Evolutionary conservation across 2,888 invertebrate genomes (phyloP).

Genomic region (Homarus gammarus): DNA sequence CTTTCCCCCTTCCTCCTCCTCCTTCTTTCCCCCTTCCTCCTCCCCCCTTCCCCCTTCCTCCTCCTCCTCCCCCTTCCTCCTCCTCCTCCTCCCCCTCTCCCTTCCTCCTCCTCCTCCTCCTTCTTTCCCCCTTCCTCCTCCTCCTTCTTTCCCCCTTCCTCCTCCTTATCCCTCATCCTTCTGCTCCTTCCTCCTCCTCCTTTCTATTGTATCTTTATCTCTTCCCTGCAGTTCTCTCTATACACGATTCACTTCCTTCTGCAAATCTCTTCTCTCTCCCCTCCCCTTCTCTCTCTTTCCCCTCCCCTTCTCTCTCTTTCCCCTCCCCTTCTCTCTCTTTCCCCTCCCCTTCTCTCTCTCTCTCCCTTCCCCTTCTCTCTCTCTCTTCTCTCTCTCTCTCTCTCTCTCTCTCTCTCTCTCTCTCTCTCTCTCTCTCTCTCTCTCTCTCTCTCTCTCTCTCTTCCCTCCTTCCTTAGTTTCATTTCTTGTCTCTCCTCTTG

Average conservation of each 20-base stretch:
- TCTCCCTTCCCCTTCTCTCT: too few species aligned
- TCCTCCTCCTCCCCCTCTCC: constrained; percentile 16
- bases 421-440: too few species aligned
- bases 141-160: background rate
- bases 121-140: background rate
- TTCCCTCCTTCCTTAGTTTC: too few species aligned
- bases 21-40: background rate
- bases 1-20: too few species aligned
- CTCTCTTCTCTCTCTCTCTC: too few species aligned
- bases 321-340: too few species aligned
- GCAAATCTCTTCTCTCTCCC: background rate
- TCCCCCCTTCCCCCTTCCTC: background rate
- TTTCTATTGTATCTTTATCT: background rate
- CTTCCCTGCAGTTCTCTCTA: background rate
- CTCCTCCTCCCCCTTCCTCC: background rate
- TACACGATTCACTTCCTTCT: background rate
- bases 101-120: background rate
- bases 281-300: background rate
- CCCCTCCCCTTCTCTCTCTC: too few species aligned
- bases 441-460: too few species aligned
- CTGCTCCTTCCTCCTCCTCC: background rate
- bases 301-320: too few species aligned
- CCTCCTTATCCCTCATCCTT: background rate
- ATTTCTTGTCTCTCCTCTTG: too few species aligned
- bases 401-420: too few species aligned